A percentile compares a stretch with the other conserved stretches of the same genome.
phyloP scores from a whole-genome alignment of 2,888 invertebrate genomes.

The Callimorpha dominula region DNA sequence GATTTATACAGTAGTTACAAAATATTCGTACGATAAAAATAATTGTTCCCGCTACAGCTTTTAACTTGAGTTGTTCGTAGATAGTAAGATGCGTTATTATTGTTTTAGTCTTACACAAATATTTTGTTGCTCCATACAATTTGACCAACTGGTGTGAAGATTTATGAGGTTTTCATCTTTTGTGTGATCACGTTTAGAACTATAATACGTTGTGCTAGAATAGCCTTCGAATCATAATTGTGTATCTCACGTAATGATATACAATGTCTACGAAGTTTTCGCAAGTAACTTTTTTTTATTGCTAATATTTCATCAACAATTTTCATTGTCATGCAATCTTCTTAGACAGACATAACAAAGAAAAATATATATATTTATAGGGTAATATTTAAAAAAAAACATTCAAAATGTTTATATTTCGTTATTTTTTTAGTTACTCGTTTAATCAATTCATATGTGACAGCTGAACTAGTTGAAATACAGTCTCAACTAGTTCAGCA shows the following conservation, averaged over 20 bases:
- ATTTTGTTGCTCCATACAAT: conserved; percentile 22
- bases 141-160: conserved; percentile 20
- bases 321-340: no score
- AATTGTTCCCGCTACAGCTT: background rate
- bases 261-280: background rate
- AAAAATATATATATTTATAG: no score
- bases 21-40: background rate
- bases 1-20: background rate
- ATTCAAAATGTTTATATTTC: no score
- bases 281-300: background rate
- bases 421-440: no score
- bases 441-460: no score
- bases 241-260: background rate
- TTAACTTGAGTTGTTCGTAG: background rate
- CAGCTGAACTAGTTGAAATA: no score
- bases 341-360: no score
- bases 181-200: conserved; percentile 11
- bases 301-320: no score
- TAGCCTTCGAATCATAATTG: background rate
- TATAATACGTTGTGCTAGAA: background rate
- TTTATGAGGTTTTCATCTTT: conserved; percentile 16
- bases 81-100: conserved; percentile 12
- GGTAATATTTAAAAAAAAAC: no score
- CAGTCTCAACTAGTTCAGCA: no score
- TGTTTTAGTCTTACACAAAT: conserved; percentile 17